phyloP scores from a whole-genome alignment of 2,797 vertebrate species.

The Poecilia velifera region DNA sequence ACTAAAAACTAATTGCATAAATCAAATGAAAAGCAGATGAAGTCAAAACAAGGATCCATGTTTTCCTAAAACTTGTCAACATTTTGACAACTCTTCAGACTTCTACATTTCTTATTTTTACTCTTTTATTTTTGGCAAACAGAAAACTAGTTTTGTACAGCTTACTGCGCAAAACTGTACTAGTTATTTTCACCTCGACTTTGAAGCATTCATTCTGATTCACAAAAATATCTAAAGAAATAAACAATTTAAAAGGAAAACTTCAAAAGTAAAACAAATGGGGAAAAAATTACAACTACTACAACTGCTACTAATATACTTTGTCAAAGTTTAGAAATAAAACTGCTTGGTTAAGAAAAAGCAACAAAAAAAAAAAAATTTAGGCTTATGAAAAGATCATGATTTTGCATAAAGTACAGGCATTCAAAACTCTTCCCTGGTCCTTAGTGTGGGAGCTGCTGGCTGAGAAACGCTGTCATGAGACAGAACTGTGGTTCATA shows the following conservation, averaged over 20 bases:
- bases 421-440: background rate
- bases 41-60: background rate
- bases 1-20: background rate
- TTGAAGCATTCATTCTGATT: background rate
- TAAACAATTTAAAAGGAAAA: background rate
- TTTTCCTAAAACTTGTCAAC: background rate
- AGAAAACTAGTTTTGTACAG: background rate
- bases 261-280: background rate
- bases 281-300: background rate
- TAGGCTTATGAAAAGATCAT: background rate
- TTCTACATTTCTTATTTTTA: background rate
- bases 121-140: background rate
- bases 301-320: background rate
- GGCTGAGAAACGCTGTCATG: background rate
- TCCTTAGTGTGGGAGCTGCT: background rate
- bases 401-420: too few species aligned
- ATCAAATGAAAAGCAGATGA: background rate
- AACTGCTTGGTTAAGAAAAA: conserved; percentile 3
- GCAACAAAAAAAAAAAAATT: background rate
- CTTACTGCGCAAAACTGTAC: background rate
- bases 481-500: background rate
- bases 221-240: background rate
- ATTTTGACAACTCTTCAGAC: background rate
- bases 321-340: background rate
- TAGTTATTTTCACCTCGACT: background rate